Evolutionary conservation across 2,797 vertebrate species (phyloP).

Genomic region (Heterohyrax brucei): DNA sequence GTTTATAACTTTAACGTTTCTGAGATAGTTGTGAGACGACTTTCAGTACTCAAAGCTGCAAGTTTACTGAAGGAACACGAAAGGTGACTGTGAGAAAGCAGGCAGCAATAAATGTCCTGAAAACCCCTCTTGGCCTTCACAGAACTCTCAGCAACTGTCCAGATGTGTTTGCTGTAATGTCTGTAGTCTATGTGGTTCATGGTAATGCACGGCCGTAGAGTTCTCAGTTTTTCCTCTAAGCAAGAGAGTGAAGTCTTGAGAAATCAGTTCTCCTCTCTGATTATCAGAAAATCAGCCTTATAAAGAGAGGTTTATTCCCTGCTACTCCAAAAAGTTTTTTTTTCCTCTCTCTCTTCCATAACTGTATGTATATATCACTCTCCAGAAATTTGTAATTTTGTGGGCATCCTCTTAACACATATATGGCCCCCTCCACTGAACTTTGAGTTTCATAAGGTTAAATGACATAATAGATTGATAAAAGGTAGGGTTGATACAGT

Average conservation of each 20-base stretch:
- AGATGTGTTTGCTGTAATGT: background rate
- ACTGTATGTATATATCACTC: background rate
- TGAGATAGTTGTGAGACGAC: constrained; percentile 22
- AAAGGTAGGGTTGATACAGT: background rate
- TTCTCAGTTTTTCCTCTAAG: background rate
- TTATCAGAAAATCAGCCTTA: background rate
- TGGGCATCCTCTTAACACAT: background rate
- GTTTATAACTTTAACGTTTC: background rate
- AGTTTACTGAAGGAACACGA: constrained; percentile 12
- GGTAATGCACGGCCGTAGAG: background rate
- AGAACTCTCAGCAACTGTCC: background rate
- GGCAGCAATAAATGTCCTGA: background rate
- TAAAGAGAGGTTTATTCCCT: background rate
- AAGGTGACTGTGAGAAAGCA: background rate
- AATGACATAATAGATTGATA: background rate
- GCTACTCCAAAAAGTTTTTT: background rate
- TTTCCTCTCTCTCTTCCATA: background rate
- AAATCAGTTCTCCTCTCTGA: background rate
- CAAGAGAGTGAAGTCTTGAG: background rate
- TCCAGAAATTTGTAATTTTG: background rate
- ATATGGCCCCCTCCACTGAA: background rate
- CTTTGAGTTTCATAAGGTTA: background rate
- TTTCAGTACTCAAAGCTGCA: constrained; percentile 61
- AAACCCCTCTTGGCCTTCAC: background rate
- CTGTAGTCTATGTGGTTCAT: background rate